A percentile compares a stretch with the other conserved stretches of the same genome.
Evolutionary conservation across 2,888 invertebrate genomes (phyloP).

Genomic region (Saturnia pavonia): DNA sequence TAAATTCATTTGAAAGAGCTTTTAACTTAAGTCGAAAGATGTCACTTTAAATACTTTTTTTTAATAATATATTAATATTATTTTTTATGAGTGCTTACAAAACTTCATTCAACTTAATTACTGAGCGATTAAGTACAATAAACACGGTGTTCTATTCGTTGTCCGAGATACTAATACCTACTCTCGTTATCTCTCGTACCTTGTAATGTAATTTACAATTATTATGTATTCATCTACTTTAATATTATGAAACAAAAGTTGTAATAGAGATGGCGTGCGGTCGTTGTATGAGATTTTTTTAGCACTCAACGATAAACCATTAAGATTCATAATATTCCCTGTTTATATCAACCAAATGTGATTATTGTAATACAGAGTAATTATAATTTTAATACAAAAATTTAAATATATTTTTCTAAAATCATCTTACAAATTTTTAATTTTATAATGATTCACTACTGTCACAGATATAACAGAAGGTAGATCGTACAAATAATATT

Average conservation of each 20-base stretch:
- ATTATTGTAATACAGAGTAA: too few species aligned
- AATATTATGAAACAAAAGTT: background rate
- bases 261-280: background rate
- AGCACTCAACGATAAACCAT: background rate
- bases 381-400: too few species aligned
- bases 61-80: background rate
- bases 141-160: background rate
- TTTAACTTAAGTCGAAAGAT: background rate
- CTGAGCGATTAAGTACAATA: background rate
- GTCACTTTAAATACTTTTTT: background rate
- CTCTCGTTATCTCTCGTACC: background rate
- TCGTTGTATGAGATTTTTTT: background rate
- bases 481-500: too few species aligned
- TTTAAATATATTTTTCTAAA: too few species aligned
- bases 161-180: background rate
- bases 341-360: too few species aligned
- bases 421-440: too few species aligned
- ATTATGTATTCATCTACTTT: too few species aligned
- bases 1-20: background rate
- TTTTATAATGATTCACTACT: too few species aligned
- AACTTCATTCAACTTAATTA: background rate
- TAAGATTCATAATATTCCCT: background rate
- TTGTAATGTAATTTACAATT: too few species aligned
- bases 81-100: background rate
- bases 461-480: too few species aligned